These are phyloP conservation scores for Crocallis elinguaria DNA, from an alignment of 2,888 invertebrate species.

Conservation along the genomic window DNA sequence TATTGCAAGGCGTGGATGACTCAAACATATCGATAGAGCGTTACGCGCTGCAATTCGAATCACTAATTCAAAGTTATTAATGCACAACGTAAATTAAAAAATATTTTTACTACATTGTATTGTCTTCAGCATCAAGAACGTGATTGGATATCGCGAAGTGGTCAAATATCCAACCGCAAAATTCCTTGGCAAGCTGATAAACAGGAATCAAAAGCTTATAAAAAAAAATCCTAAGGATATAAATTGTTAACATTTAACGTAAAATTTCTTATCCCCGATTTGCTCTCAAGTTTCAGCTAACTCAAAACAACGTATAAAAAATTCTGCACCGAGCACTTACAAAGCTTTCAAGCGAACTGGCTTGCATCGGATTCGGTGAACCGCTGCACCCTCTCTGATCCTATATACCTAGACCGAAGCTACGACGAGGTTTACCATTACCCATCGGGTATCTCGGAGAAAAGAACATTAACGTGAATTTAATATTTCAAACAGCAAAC, in stretches of 20 bases:
- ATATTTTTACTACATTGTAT: too few species aligned
- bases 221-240: not conserved
- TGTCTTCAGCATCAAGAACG: too few species aligned
- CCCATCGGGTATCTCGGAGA: not conserved
- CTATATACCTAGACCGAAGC: not conserved
- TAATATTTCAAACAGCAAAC: too few species aligned
- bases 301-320: constrained; percentile 13
- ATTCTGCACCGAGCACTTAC: constrained; percentile 16
- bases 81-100: too few species aligned
- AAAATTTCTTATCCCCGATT: not conserved
- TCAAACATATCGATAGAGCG: not conserved
- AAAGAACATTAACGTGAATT: not conserved
- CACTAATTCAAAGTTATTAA: too few species aligned
- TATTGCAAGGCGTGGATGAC: not conserved
- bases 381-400: constrained; percentile 2
- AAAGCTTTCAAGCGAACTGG: constrained; percentile 17
- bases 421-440: not conserved
- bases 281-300: constrained; percentile 1
- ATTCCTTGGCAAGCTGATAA: too few species aligned
- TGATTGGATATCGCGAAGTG: too few species aligned
- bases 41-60: not conserved
- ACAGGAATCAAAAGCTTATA: too few species aligned
- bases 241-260: not conserved
- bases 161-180: too few species aligned
- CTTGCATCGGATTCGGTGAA: constrained; percentile 11